Percentiles rank a stretch among this genome's conserved stretches.
Evolutionary conservation across 2,888 invertebrate species (phyloP).

Genomic region (Tetropium fuscum): DNA sequence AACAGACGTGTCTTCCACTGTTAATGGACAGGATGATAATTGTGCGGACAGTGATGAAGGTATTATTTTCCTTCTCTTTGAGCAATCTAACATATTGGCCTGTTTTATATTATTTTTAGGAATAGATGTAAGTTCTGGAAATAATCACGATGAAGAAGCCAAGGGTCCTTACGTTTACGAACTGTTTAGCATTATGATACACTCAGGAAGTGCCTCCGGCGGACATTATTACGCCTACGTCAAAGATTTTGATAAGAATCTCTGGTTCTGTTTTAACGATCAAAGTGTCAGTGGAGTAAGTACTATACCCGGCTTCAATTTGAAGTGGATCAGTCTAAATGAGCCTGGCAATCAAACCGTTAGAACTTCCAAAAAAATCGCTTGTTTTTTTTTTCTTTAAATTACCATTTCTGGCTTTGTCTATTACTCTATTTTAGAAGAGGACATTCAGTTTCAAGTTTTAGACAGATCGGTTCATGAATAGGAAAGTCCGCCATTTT

Average conservation of each 20-base stretch:
- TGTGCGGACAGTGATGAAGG: conserved; percentile 75
- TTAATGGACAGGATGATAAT: conserved; percentile 62
- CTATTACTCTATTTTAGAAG: too few species aligned
- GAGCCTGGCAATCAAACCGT: too few species aligned
- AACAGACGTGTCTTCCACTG: conserved; percentile 62
- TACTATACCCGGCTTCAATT: too few species aligned
- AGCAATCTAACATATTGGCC: not conserved
- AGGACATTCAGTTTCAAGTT: too few species aligned
- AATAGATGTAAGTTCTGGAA: conserved; percentile 72
- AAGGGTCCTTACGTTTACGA: conserved; percentile 84
- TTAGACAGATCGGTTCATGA: too few species aligned
- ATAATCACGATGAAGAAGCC: conserved; percentile 69
- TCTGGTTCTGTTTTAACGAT: conserved; percentile 93
- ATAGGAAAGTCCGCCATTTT: too few species aligned
- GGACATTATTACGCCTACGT: conserved; percentile 95
- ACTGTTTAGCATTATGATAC: conserved; percentile 92
- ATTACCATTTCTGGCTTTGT: too few species aligned
- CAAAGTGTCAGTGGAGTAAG: conserved; percentile 80
- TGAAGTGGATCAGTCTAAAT: too few species aligned
- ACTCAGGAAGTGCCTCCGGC: conserved; percentile 90
- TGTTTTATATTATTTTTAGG: conserved; percentile 60
- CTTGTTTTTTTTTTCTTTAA: too few species aligned
- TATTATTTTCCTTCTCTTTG: conserved; percentile 24
- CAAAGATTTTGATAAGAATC: conserved; percentile 79
- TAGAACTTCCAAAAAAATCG: too few species aligned